These are phyloP conservation scores for Volucella bombylans DNA, from an alignment of 2,888 invertebrate genomes.

Conservation along the genomic window DNA sequence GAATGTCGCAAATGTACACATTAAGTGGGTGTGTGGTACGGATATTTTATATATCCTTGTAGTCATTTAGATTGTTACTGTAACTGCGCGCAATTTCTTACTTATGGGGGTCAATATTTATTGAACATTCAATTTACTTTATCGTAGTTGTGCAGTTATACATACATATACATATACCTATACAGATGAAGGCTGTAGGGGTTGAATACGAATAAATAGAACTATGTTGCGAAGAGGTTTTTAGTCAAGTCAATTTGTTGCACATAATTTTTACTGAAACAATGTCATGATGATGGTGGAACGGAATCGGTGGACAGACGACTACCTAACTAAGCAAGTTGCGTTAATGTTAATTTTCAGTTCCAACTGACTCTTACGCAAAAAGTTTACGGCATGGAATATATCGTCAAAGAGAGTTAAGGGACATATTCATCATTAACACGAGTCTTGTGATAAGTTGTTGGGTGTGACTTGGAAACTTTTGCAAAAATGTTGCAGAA, in stretches of 20 bases:
- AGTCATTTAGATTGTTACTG: conserved; percentile 30
- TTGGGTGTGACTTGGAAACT: too few species aligned
- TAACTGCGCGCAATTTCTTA: conserved; percentile 16
- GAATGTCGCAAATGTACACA: conserved; percentile 12
- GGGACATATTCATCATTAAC: too few species aligned
- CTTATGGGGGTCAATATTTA: conserved; percentile 65
- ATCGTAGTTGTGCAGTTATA: conserved; percentile 54
- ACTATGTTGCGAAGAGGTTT: neutral
- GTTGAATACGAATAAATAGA: neutral
- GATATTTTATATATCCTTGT: conserved; percentile 25
- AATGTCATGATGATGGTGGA: conserved; percentile 1
- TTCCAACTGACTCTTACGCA: too few species aligned
- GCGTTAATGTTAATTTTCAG: too few species aligned
- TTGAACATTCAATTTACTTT: conserved; percentile 65
- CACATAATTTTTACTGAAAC: conserved; percentile 11
- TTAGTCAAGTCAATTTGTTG: conserved; percentile 39
- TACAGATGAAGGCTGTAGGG: neutral
- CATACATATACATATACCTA: too few species aligned
- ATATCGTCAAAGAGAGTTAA: too few species aligned
- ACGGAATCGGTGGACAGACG: too few species aligned
- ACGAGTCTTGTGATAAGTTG: too few species aligned
- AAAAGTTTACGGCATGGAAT: too few species aligned
- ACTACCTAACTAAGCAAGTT: too few species aligned
- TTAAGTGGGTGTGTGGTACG: conserved; percentile 32
- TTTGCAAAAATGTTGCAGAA: too few species aligned